phyloP scores from a whole-genome alignment of 2,113 vertebrate genomes.

The Ranitomeya imitator region DNA sequence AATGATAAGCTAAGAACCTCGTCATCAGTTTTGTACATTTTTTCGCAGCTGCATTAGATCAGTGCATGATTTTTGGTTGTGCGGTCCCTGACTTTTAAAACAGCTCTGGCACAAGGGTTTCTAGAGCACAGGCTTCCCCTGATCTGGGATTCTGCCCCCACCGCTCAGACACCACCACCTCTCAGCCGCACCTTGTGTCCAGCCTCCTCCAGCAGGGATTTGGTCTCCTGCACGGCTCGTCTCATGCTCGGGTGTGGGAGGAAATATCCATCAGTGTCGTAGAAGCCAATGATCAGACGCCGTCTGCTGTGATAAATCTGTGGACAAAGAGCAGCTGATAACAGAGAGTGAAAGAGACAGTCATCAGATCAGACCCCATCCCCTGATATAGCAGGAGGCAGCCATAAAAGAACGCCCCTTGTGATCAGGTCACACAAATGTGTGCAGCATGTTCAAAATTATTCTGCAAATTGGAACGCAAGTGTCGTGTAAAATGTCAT shows the following conservation, averaged over 20 bases:
- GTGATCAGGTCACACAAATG: background rate
- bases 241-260: slow-evolving; percentile 73
- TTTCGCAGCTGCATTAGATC: no score
- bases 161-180: background rate
- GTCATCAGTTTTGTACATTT: no score
- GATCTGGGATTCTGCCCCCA: background rate
- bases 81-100: no score
- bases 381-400: background rate
- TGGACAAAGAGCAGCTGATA: background rate
- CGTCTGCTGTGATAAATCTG: slow-evolving; percentile 73
- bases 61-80: no score
- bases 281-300: slow-evolving; percentile 76
- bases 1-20: no score
- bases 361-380: no score
- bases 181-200: slow-evolving; percentile 74
- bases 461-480: no score
- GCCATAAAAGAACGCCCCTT: background rate
- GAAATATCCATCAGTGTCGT: slow-evolving; percentile 68
- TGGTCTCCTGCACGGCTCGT: slow-evolving; percentile 73
- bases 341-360: background rate
- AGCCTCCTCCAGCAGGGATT: slow-evolving; percentile 73
- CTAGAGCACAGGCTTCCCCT: background rate
- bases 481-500: no score
- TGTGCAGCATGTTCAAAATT: no score
- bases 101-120: no score